These are phyloP conservation scores for Lamellibrachia luymesi DNA, from an alignment of 1,140 invertebrate genomes.

Conservation along the genomic window DNA sequence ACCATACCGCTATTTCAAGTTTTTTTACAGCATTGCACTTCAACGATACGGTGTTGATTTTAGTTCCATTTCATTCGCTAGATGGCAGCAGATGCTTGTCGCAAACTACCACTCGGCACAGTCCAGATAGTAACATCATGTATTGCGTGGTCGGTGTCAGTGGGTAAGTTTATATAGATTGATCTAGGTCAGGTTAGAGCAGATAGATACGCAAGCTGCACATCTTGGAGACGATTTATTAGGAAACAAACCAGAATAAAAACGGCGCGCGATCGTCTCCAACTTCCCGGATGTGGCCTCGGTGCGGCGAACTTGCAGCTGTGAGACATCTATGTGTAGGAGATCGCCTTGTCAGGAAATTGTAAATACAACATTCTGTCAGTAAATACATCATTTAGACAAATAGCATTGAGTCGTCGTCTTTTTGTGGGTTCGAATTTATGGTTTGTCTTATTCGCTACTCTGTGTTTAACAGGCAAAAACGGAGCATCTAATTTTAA, in stretches of 20 bases:
- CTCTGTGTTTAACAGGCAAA: no score
- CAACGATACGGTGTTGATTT: background rate
- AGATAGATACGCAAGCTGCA: background rate
- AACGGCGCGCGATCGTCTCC: background rate
- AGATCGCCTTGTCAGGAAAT: background rate
- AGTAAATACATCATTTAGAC: background rate
- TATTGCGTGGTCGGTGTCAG: background rate
- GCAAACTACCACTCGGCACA: background rate
- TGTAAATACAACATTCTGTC: background rate
- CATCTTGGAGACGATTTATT: background rate
- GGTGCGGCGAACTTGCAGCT: background rate
- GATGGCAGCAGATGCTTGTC: background rate
- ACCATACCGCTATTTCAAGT: no score
- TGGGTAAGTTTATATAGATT: background rate
- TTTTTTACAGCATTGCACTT: background rate
- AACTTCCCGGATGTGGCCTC: background rate
- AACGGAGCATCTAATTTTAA: no score
- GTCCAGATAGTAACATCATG: background rate
- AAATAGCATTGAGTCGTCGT: background rate
- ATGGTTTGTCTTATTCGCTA: no score
- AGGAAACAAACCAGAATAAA: background rate
- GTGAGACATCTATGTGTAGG: background rate
- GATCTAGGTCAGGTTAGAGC: background rate
- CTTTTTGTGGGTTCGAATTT: no score
- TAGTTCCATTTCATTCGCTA: background rate